phyloP scores from a whole-genome alignment of 2,888 invertebrate genomes.

The Orgyia antiqua region DNA sequence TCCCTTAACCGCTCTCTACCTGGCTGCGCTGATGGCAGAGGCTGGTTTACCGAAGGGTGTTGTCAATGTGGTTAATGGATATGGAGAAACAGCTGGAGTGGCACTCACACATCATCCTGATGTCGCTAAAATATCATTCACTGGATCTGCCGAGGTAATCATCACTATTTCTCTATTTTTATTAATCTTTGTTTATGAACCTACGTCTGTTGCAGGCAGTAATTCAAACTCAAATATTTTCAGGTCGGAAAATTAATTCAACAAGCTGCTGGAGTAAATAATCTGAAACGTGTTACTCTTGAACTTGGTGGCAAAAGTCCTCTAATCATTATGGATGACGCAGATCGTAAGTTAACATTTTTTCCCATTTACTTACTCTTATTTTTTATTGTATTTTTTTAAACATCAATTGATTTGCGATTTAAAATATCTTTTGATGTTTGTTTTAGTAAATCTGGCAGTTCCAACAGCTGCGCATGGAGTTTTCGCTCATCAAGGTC shows the following conservation, averaged over 20 bases:
- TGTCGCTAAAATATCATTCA: conserved; percentile 92
- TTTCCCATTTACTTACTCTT: too few species aligned
- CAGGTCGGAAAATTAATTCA: conserved; percentile 77
- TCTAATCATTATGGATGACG: conserved; percentile 88
- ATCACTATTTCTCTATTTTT: too few species aligned
- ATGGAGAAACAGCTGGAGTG: conserved; percentile 85
- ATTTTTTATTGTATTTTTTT: too few species aligned
- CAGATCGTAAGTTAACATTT: conserved; percentile 84
- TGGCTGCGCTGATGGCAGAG: conserved; percentile 88
- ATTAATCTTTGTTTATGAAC: too few species aligned
- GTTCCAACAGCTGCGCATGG: conserved; percentile 38
- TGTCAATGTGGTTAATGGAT: conserved; percentile 92
- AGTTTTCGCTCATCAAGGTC: conserved; percentile 47
- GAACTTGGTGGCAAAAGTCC: conserved; percentile 95
- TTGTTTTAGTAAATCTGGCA: conserved; percentile 38
- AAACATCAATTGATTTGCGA: too few species aligned
- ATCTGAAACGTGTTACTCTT: conserved; percentile 87
- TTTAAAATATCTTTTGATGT: too few species aligned
- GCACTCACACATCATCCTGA: conserved; percentile 83
- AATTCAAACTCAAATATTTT: too few species aligned
- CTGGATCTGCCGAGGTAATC: conserved; percentile 58
- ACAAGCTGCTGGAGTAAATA: conserved; percentile 85
- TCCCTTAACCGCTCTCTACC: conserved; percentile 92
- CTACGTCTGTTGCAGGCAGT: too few species aligned
- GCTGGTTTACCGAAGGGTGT: conserved; percentile 95